A percentile compares a stretch with the other conserved stretches of the same genome.
These are phyloP conservation scores for Nannoperca obscura DNA, from an alignment of 2,797 vertebrate species.

Conservation along the genomic window DNA sequence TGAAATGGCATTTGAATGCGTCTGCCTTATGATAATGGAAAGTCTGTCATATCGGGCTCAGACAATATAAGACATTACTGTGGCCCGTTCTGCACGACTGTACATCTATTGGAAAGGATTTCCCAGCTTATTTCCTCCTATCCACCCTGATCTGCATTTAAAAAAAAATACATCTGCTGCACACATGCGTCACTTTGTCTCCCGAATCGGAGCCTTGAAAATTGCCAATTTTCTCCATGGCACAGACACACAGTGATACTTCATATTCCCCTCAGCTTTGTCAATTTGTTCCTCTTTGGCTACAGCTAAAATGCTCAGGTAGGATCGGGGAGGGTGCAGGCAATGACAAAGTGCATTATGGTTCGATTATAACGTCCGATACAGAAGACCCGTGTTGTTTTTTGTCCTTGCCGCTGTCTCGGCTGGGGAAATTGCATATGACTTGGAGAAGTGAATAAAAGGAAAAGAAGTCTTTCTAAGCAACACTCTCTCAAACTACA, in stretches of 20 bases:
- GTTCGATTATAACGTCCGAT: slow-evolving; percentile 28
- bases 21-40: neutral
- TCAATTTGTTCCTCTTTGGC: slow-evolving; percentile 39
- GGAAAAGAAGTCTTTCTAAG: neutral
- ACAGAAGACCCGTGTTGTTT: slow-evolving; percentile 12
- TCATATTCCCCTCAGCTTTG: slow-evolving; percentile 38
- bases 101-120: slow-evolving; percentile 17
- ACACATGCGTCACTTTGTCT: slow-evolving; percentile 15
- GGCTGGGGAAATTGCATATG: neutral
- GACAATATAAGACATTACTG: neutral
- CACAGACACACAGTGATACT: slow-evolving; percentile 7
- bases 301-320: slow-evolving; percentile 20
- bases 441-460: neutral
- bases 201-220: slow-evolving; percentile 30
- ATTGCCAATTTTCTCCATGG: slow-evolving; percentile 42
- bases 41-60: neutral
- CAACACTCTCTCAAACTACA: neutral
- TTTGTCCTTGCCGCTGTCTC: slow-evolving; percentile 4
- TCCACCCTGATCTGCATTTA: slow-evolving; percentile 34
- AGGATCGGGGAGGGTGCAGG: neutral
- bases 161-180: neutral
- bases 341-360: slow-evolving; percentile 48
- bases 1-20: slow-evolving; percentile 21
- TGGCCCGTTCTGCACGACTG: neutral
- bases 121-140: slow-evolving; percentile 14